These are phyloP conservation scores for Anas platyrhynchos DNA, from an alignment of 2,113 vertebrate species.

Conservation along the genomic window DNA sequence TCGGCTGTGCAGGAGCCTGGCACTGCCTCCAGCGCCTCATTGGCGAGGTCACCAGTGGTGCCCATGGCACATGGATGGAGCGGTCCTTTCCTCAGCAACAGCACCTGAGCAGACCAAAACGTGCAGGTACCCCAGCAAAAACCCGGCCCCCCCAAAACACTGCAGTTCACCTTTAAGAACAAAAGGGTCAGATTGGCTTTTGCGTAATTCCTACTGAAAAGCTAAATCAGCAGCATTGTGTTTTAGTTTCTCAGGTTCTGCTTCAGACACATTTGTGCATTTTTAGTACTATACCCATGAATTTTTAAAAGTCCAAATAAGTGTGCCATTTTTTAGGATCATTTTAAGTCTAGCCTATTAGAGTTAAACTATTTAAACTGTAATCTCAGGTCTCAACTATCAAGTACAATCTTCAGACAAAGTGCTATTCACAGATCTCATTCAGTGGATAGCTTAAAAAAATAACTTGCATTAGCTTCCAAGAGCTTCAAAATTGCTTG, in stretches of 20 bases:
- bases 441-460: neutral
- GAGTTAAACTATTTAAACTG: neutral
- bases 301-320: neutral
- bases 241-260: neutral
- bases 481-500: conserved; percentile 21
- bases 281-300: neutral
- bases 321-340: neutral
- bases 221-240: neutral
- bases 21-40: neutral
- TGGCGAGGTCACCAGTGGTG: neutral
- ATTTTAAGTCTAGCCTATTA: conserved; percentile 15
- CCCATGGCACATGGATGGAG: neutral
- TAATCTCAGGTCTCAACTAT: neutral
- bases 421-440: neutral
- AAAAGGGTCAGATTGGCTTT: neutral
- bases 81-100: neutral
- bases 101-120: neutral
- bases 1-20: neutral
- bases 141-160: neutral
- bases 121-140: neutral
- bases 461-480: neutral
- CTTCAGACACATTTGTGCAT: neutral
- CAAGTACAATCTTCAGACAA: conserved; percentile 1
- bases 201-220: neutral
- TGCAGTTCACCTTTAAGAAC: neutral